Percentiles rank a stretch among this genome's conserved stretches.
Conservation (phyloP, 1,140 invertebrate species). For the Pachypeltis micranthus region DNA sequence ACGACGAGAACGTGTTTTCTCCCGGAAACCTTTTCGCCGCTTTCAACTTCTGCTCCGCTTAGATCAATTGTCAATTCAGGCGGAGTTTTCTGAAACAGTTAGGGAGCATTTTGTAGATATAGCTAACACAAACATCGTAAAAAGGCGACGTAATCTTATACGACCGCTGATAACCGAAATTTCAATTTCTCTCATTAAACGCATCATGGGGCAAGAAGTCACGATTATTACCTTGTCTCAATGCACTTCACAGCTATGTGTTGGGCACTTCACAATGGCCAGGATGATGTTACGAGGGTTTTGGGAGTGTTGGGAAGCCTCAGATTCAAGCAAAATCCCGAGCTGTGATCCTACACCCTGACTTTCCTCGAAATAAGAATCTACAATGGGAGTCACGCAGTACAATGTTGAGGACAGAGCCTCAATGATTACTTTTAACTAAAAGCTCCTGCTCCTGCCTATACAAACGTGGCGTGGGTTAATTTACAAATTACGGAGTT, state of each 20-base stretch:
- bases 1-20: conserved; percentile 32
- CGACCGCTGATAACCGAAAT: background rate
- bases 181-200: background rate
- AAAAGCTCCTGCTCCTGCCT: too few species aligned
- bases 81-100: conserved; percentile 34
- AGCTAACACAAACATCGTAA: background rate
- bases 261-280: too few species aligned
- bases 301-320: too few species aligned
- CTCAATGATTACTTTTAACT: too few species aligned
- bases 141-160: background rate
- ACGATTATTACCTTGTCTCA: background rate
- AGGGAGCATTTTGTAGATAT: conserved; percentile 10
- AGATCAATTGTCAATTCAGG: conserved; percentile 45
- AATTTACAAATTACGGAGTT: too few species aligned
- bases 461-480: too few species aligned
- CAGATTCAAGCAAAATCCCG: too few species aligned
- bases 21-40: conserved; percentile 43
- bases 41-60: conserved; percentile 41
- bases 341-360: too few species aligned
- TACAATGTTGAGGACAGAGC: too few species aligned
- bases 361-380: too few species aligned
- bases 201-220: background rate
- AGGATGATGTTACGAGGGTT: too few species aligned
- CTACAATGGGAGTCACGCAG: too few species aligned
- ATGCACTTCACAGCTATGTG: background rate